Evolutionary conservation across 2,797 vertebrate genomes (phyloP).

Genomic region (Cyclura pinguis): DNA sequence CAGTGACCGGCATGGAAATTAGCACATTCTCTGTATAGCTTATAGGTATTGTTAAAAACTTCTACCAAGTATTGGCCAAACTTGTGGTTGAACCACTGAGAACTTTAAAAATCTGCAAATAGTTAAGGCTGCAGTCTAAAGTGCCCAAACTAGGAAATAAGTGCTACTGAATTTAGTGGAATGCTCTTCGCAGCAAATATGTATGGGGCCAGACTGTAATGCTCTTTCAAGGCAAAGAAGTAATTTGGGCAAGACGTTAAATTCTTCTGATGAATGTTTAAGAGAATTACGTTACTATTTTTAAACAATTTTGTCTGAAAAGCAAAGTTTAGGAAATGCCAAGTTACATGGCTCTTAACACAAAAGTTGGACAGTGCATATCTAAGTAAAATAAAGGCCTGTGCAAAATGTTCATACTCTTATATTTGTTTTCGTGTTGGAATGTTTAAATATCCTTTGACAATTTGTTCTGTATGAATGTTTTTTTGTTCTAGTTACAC

Average conservation of each 20-base stretch:
- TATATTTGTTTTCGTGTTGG: background rate
- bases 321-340: background rate
- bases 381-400: background rate
- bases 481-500: constrained; percentile 12
- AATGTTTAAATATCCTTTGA: constrained; percentile 22
- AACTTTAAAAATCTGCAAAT: background rate
- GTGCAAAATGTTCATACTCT: background rate
- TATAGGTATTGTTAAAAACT: background rate
- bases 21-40: background rate
- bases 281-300: background rate
- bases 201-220: background rate
- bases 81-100: background rate
- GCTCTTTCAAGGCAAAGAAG: background rate
- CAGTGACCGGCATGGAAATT: background rate
- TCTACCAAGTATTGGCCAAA: background rate
- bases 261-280: background rate
- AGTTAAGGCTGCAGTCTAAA: constrained; percentile 3
- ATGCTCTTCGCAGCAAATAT: background rate
- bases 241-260: background rate
- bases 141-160: background rate
- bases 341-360: background rate
- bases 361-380: background rate
- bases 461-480: background rate
- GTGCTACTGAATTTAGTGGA: background rate
- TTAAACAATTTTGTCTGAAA: constrained; percentile 4